Percentiles rank a stretch among this genome's conserved stretches.
Conservation (phyloP, 2,888 invertebrate species). For the Leuctra nigra region DNA sequence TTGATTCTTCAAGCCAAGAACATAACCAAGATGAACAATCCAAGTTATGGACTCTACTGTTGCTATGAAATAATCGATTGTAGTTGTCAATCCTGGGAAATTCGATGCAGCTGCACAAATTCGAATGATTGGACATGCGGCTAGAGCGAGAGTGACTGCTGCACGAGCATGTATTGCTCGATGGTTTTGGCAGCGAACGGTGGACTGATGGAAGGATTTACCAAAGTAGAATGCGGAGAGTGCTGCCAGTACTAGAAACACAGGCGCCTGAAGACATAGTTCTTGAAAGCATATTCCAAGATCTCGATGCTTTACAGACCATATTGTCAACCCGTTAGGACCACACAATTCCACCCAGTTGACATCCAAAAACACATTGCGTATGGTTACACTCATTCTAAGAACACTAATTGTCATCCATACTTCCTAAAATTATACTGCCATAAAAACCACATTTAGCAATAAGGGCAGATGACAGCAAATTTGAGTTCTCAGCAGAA, state of each 20-base stretch:
- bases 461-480: too few relatives aligned
- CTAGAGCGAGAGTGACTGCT: slow-evolving; percentile 54
- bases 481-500: too few relatives aligned
- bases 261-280: slow-evolving; percentile 69
- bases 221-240: slow-evolving; percentile 79
- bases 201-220: slow-evolving; percentile 53
- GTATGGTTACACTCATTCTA: not conserved
- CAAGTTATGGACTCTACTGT: slow-evolving; percentile 69
- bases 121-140: slow-evolving; percentile 59
- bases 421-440: too few relatives aligned
- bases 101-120: slow-evolving; percentile 40
- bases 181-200: slow-evolving; percentile 52
- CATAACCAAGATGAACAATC: slow-evolving; percentile 73
- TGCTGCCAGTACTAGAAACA: slow-evolving; percentile 63
- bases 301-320: slow-evolving; percentile 63
- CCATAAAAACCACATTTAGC: too few relatives aligned
- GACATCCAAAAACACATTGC: not conserved
- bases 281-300: slow-evolving; percentile 82
- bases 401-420: too few relatives aligned
- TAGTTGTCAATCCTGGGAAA: slow-evolving; percentile 36
- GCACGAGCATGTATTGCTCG: slow-evolving; percentile 45
- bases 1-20: slow-evolving; percentile 53
- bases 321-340: slow-evolving; percentile 60
- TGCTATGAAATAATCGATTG: slow-evolving; percentile 63
- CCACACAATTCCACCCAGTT: slow-evolving; percentile 52